Base-by-base conservation (phyloP, 2,797 vertebrate species). In the Phyllotis vaccarum region DNA sequence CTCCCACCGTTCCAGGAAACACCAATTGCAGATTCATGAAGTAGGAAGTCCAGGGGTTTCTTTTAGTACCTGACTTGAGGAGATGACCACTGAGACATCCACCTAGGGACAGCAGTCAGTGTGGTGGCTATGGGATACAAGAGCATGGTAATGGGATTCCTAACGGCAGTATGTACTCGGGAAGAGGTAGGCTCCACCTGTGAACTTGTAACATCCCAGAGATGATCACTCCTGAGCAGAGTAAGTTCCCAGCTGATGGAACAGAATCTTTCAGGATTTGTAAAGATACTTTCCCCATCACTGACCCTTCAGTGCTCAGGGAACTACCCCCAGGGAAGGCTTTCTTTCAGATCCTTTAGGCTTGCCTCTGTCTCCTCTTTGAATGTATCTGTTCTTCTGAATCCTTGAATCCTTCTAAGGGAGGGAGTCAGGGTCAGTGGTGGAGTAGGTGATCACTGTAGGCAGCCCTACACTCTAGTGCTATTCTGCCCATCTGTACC, bases 11-110 rank as follows among this genome's bases (percentile, higher is more conserved):
- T 85, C 40, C 12, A 7, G 37, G 24, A 27, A 52, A 5, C 22
- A 37, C 29, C 37, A 66, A n/a, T 52, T 90, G 92, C 80, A 79
- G 66, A 90, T 46, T 21, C 17, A 34, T 21, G 58, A 86, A 22
- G 43, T 34, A 90, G 56, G 43, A 68, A 92, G 17, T 62, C 34
- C 60, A 19, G 60, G 13, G 27, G 43, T 81, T 14, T 68, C 66
- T 78, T 74, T 54, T 16, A 31, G 58, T 54, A n/a, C 49, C 81
- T 85, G 46, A 40, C 27, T 40, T 52, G 60, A 19, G 52, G 29
- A 27, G 19, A 40, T 49, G 64, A 0, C n/a, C 54, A 72, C 52
- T 8, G 60, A 86, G 40, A 16, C 9, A 34, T 37, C 34, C 2
- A 13, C 8, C 5, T 66, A n/a, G 83, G 40, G 8, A 2, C 16